Conservation (phyloP, 2,888 invertebrate species). For the Dendrolimus houi region DNA sequence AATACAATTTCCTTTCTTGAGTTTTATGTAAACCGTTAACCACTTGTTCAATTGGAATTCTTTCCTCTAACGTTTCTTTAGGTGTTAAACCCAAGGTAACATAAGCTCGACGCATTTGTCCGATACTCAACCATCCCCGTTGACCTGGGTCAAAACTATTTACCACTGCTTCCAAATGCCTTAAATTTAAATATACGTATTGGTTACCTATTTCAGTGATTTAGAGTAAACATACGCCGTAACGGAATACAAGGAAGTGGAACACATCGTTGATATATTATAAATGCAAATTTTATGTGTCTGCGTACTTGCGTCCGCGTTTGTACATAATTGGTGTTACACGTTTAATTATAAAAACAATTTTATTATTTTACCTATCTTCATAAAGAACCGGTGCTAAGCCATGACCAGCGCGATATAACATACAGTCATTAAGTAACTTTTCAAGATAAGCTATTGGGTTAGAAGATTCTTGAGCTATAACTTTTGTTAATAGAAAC, state of each 20-base stretch:
- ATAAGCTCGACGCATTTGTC: constrained; percentile 51
- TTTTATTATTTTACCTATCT: constrained; percentile 28
- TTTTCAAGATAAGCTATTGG: constrained; percentile 39
- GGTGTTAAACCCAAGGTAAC: constrained; percentile 42
- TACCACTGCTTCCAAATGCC: constrained; percentile 52
- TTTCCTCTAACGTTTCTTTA: constrained; percentile 28
- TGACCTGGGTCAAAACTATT: constrained; percentile 63
- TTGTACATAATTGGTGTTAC: too few relatives aligned
- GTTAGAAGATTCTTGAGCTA: constrained; percentile 33
- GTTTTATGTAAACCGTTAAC: constrained; percentile 25
- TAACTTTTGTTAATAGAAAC: constrained; percentile 48
- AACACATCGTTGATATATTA: too few relatives aligned
- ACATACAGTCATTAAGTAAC: constrained; percentile 55
- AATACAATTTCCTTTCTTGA: constrained; percentile 44
- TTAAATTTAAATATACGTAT: constrained; percentile 14
- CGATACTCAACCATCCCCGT: constrained; percentile 53
- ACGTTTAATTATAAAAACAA: too few relatives aligned
- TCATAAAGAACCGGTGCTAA: constrained; percentile 54
- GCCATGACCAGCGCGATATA: constrained; percentile 53
- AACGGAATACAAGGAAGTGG: too few relatives aligned
- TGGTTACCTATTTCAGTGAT: too few relatives aligned
- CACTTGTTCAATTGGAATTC: constrained; percentile 28
- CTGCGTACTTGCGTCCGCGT: too few relatives aligned
- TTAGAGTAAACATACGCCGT: too few relatives aligned
- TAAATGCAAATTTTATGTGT: too few relatives aligned